Percentiles rank a stretch among this genome's conserved stretches.
Evolutionary conservation across 2,113 vertebrate species (phyloP).

Genomic region (Gymnarchus niloticus): DNA sequence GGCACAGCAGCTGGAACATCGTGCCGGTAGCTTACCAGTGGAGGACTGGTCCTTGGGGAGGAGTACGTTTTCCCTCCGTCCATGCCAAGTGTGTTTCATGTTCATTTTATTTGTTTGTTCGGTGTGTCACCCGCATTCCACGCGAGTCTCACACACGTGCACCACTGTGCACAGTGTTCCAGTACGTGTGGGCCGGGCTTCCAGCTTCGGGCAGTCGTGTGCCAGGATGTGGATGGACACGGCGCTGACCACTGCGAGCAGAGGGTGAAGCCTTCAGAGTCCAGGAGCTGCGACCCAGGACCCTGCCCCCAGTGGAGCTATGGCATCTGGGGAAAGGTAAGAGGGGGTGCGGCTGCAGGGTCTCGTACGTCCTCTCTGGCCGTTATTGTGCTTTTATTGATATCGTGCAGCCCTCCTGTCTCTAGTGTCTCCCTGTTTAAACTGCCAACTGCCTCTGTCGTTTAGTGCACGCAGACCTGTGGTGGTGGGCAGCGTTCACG

Average conservation of each 20-base stretch:
- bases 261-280: slow-evolving; percentile 75
- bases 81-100: neutral
- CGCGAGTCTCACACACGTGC: neutral
- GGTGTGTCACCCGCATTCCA: neutral
- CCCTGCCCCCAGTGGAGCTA: slow-evolving; percentile 90
- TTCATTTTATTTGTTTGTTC: neutral
- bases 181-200: slow-evolving; percentile 84
- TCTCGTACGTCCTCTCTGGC: neutral
- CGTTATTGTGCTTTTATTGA: neutral
- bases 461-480: slow-evolving; percentile 85
- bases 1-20: slow-evolving; percentile 68
- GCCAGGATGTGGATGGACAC: slow-evolving; percentile 83
- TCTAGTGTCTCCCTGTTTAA: neutral
- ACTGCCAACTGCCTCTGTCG: neutral
- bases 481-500: slow-evolving; percentile 82
- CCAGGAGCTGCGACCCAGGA: slow-evolving; percentile 79
- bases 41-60: slow-evolving; percentile 95
- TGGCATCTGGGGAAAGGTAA: slow-evolving; percentile 88
- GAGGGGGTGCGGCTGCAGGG: slow-evolving; percentile 37
- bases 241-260: slow-evolving; percentile 72
- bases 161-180: slow-evolving; percentile 72
- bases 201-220: slow-evolving; percentile 86
- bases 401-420: neutral
- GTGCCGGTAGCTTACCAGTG: slow-evolving; percentile 75
- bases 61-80: slow-evolving; percentile 65